phyloP scores from a whole-genome alignment of 1,140 invertebrate genomes.

The Procambarus clarkii region DNA sequence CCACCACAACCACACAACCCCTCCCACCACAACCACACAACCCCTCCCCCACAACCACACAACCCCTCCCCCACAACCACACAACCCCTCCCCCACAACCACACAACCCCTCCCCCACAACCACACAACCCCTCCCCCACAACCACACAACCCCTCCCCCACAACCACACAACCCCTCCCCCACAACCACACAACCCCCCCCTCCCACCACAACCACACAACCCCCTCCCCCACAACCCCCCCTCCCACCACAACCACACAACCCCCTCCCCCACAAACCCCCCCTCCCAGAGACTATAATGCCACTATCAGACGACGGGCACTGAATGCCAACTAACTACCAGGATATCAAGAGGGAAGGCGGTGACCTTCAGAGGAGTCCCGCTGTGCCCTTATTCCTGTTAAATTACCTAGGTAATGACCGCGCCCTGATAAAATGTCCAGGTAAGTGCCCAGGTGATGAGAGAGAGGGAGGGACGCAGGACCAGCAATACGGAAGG shows the following conservation, averaged over 20 bases:
- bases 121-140: background rate
- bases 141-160: background rate
- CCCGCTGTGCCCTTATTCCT: background rate
- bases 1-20: background rate
- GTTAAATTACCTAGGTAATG: background rate
- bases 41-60: too few species aligned
- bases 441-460: constrained; percentile 12
- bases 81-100: background rate
- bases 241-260: background rate
- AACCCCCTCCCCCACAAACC: too few species aligned
- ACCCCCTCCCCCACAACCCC: too few species aligned
- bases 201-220: too few species aligned
- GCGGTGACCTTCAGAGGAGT: too few species aligned
- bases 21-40: background rate
- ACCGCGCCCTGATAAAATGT: constrained; percentile 17
- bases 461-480: background rate
- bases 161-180: background rate
- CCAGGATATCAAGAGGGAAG: too few species aligned
- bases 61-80: background rate
- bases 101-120: background rate
- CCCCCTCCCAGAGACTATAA: too few species aligned
- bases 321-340: too few species aligned
- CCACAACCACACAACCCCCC: background rate
- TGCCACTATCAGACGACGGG: too few species aligned
- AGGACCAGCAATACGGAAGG: background rate